A percentile compares a stretch with the other conserved stretches of the same genome.
Conservation (phyloP, 2,113 vertebrate species). For the Spilogale gracilis region DNA sequence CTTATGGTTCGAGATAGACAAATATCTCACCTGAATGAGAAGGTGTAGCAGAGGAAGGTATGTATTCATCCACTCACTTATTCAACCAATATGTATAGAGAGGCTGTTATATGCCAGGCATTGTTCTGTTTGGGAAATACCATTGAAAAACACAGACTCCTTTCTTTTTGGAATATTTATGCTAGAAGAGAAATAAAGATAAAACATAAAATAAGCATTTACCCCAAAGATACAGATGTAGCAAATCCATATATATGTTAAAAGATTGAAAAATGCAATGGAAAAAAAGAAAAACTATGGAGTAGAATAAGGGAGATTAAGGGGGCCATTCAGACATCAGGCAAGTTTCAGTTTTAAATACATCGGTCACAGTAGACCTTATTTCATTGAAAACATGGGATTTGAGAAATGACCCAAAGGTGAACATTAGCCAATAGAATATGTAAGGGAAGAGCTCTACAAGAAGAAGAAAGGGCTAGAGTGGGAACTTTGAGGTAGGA, state of each 20-base stretch:
- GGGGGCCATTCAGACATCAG: not conserved
- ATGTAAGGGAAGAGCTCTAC: not conserved
- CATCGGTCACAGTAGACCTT: not conserved
- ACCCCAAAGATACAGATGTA: too few relatives aligned
- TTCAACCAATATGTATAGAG: not conserved
- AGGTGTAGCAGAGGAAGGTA: not conserved
- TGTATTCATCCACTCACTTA: not conserved
- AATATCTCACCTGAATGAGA: not conserved
- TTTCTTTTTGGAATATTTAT: not conserved
- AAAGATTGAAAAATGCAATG: not conserved
- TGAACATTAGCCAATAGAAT: not conserved
- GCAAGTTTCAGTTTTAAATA: not conserved
- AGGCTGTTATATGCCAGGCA: not conserved
- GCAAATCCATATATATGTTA: not conserved
- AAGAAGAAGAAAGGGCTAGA: not conserved
- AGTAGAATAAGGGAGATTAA: not conserved
- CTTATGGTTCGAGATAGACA: not conserved
- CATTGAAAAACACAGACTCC: not conserved
- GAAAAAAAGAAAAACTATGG: not conserved
- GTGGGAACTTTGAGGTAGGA: not conserved
- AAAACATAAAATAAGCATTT: not conserved
- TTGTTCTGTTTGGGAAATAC: not conserved
- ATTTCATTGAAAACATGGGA: not conserved
- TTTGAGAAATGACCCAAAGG: not conserved
- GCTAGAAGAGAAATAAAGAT: conserved; percentile 14